Evolutionary conservation across 2,113 vertebrate species (phyloP).

Genomic region (Scopus umbretta): DNA sequence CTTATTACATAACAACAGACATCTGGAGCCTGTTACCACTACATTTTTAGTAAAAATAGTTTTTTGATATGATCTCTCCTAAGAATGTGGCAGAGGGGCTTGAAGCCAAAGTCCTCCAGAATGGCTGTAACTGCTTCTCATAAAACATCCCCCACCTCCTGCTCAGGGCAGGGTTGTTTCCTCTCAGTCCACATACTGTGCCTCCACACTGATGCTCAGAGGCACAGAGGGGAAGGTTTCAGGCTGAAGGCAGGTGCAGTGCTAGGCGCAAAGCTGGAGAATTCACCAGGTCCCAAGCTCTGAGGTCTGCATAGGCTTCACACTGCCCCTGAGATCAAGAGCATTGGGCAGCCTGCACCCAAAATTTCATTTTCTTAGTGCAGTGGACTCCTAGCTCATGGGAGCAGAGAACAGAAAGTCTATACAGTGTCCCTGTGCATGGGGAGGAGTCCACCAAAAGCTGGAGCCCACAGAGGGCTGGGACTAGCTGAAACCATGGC

Average conservation of each 20-base stretch:
- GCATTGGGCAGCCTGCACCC: not conserved
- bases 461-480: not conserved
- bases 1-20: slow-evolving; percentile 65
- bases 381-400: not conserved
- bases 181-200: not conserved
- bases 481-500: not conserved
- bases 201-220: not conserved
- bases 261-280: not conserved
- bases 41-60: slow-evolving; percentile 48
- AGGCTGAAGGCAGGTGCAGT: not conserved
- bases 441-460: not conserved
- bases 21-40: slow-evolving; percentile 68
- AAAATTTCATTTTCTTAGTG: not conserved
- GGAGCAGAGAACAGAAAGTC: not conserved
- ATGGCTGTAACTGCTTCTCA: slow-evolving; percentile 27
- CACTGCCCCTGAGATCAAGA: not conserved
- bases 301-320: not conserved
- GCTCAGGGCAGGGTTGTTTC: not conserved
- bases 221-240: not conserved
- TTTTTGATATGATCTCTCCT: slow-evolving; percentile 61
- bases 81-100: slow-evolving; percentile 61
- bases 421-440: not conserved
- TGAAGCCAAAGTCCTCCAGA: slow-evolving; percentile 35
- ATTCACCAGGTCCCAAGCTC: not conserved
- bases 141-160: slow-evolving; percentile 8